phyloP scores from a whole-genome alignment of 2,888 invertebrate species.

The Vandiemenella viatica region DNA sequence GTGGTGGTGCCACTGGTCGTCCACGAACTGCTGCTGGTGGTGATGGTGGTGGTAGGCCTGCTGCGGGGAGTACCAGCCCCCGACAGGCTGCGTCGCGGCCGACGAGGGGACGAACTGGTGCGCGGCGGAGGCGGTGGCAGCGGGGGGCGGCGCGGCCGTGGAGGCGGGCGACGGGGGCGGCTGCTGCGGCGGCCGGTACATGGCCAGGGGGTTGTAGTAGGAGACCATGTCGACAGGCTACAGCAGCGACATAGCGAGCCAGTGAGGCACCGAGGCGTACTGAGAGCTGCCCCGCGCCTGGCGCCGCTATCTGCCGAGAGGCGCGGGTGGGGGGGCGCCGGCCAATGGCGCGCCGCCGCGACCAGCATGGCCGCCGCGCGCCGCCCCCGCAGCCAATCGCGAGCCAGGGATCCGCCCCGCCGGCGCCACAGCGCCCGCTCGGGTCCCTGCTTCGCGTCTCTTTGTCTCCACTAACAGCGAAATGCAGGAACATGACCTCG shows the following conservation, averaged over 20 bases:
- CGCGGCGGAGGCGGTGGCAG: conserved; percentile 24
- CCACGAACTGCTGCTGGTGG: conserved; percentile 17
- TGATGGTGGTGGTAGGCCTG: conserved; percentile 19
- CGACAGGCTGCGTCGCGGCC: conserved; percentile 38
- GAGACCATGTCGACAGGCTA: conserved; percentile 44
- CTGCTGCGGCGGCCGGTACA: conserved; percentile 48
- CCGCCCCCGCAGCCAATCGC: not conserved
- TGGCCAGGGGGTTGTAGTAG: conserved; percentile 52
- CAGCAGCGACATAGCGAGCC: too few relatives aligned
- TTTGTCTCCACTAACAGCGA: too few relatives aligned
- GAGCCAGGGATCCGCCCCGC: not conserved
- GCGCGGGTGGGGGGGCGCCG: not conserved
- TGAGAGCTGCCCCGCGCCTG: not conserved
- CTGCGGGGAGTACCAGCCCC: conserved; percentile 40
- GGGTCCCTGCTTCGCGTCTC: too few relatives aligned
- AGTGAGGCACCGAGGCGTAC: not conserved
- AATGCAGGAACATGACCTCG: too few relatives aligned
- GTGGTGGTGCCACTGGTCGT: conserved; percentile 11
- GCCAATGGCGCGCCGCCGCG: not conserved
- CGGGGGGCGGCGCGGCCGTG: conserved; percentile 21
- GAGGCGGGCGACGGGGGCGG: not conserved
- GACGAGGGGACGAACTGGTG: conserved; percentile 25
- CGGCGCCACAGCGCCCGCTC: too few relatives aligned
- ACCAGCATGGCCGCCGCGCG: too few relatives aligned
- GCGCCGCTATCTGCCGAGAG: not conserved